Conservation (phyloP, 2,113 vertebrate species). For the Myotis lucifugus region DNA sequence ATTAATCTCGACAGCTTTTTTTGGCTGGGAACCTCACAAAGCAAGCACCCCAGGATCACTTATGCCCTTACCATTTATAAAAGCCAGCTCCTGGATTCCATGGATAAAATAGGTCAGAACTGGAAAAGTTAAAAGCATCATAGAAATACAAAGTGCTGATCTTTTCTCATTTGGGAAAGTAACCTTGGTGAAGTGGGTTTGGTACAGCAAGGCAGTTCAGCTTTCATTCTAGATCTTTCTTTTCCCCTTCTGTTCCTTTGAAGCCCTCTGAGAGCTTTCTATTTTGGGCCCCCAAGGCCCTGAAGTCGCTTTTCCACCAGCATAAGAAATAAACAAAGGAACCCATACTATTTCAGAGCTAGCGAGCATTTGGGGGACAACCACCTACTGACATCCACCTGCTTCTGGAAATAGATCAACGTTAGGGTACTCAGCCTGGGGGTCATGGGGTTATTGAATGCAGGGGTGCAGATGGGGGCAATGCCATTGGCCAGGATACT, state of each 20-base stretch:
- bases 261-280: slow-evolving; percentile 15
- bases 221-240: background rate
- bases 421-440: background rate
- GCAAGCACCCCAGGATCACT: background rate
- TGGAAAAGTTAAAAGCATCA: slow-evolving; percentile 42
- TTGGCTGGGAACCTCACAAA: slow-evolving; percentile 6
- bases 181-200: background rate
- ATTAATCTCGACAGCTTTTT: slow-evolving; percentile 56
- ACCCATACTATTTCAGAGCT: background rate
- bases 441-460: background rate
- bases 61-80: slow-evolving; percentile 23
- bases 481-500: background rate
- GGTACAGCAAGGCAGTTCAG: background rate
- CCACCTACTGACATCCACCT: background rate
- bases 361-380: background rate
- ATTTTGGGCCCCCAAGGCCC: background rate
- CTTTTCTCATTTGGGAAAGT: slow-evolving; percentile 8
- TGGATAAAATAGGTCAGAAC: slow-evolving; percentile 25
- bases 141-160: background rate
- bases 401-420: background rate
- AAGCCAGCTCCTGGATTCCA: slow-evolving; percentile 24
- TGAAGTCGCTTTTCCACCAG: background rate
- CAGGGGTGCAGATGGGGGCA: background rate
- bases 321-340: slow-evolving; percentile 17
- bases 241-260: background rate